Base-by-base conservation (phyloP, 2,113 vertebrate species). In the Nibea coibor region DNA sequence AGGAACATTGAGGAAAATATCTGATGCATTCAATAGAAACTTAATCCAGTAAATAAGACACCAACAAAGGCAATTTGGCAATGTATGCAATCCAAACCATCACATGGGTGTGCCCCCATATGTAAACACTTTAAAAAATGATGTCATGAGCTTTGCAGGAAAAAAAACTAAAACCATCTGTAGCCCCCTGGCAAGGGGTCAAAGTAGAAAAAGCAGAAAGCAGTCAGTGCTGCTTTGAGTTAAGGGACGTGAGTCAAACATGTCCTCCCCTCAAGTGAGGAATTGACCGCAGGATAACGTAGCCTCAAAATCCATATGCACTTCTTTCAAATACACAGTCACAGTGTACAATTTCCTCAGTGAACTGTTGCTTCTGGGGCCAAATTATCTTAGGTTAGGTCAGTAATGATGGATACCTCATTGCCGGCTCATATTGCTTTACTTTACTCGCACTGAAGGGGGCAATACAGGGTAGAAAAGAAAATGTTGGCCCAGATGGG, bases 91-190 rank as follows among this genome's bases (percentile, higher is more conserved):
- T 58, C 47, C 39, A 54, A 82, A 65, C 6, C 31, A 15, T 64
- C 39, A 16, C 39, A 75, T 77, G 90, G 91, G 91, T 45, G 91
- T 81, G 66, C 12, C 89, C n/a, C 67, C 80, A 81, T 82, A 70
- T 87, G 85, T 72, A 72, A 87, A 69, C 19, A 5, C 24, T 90
- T 89, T 71, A 31, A 64, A 53, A 59, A 72, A 74, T 91, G 81
- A 90, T 84, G 84, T 88, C 69, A 85, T 72, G 26, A 69, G 53
- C 39, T 74, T 58, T 16, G 28, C 24, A 82, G 50, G 11, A 28
- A 47, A 31, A 69, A 31, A 28, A 82, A 87, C 19, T 51, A 0
- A 80, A 92, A 89, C 62, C 91, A 90, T 87, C 15, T 94, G 90
- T 66, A 47, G 53, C 62, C 20, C 58, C 8, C 7, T 51, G 71